A percentile compares a stretch with the other conserved stretches of the same genome.
phyloP scores from a whole-genome alignment of 92 coral and sea anemone genomes.

The Parazoanthus swiftii region DNA sequence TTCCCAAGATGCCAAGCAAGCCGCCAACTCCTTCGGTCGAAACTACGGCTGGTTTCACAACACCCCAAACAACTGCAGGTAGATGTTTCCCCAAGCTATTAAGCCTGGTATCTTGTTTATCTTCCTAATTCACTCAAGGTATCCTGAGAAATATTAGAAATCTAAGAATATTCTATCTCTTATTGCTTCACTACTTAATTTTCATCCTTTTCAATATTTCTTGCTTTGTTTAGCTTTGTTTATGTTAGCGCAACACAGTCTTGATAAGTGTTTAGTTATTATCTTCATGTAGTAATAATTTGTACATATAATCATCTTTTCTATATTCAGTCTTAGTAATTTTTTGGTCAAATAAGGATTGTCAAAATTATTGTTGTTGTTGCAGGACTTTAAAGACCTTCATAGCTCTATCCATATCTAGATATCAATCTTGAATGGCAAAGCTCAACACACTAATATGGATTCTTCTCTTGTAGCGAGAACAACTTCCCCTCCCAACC shows the following conservation, averaged over 20 bases:
- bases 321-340: no score
- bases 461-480: not conserved
- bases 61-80: constrained; percentile 14
- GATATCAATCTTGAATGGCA: not conserved
- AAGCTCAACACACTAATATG: no score
- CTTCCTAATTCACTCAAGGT: not conserved
- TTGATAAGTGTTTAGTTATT: no score
- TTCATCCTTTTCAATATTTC: no score
- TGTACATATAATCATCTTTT: no score
- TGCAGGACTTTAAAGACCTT: no score
- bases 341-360: no score
- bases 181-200: no score
- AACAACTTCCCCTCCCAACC: not conserved
- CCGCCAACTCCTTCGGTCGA: not conserved
- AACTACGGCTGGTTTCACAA: not conserved
- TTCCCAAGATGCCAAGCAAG: not conserved
- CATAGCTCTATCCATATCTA: not conserved
- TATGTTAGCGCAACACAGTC: no score
- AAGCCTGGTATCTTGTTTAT: not conserved
- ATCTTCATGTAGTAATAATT: no score
- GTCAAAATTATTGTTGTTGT: not conserved
- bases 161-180: no score
- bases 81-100: not conserved
- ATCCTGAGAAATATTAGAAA: not conserved
- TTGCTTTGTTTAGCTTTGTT: no score